Percentiles rank a stretch among this genome's conserved stretches.
phyloP scores from a whole-genome alignment of 2,797 vertebrate species.

The Naso thynnoides region DNA sequence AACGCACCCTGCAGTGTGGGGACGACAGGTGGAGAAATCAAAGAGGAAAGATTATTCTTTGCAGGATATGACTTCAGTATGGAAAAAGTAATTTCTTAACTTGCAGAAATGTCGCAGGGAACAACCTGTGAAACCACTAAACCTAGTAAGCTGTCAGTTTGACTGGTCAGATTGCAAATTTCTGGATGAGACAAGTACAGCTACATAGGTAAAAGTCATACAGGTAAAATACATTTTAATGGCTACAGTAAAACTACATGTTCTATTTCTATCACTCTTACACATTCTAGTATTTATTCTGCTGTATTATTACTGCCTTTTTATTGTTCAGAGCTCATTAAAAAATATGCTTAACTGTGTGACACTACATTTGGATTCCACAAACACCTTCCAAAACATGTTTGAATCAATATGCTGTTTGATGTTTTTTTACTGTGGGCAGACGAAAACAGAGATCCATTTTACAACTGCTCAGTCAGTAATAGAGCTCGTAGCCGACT shows the following conservation, averaged over 20 bases:
- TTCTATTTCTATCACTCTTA: too few species aligned
- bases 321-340: neutral
- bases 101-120: neutral
- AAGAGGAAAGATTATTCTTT: neutral
- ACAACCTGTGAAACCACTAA: neutral
- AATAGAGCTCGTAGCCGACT: neutral
- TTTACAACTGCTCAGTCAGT: neutral
- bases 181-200: neutral
- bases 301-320: neutral
- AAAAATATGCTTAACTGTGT: neutral
- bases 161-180: neutral
- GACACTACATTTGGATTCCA: neutral
- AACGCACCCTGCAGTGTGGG: slow-evolving; percentile 87
- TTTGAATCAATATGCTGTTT: neutral
- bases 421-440: neutral
- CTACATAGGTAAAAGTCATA: neutral
- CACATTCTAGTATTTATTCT: too few species aligned
- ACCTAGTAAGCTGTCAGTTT: neutral
- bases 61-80: neutral
- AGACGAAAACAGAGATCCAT: neutral
- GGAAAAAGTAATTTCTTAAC: neutral
- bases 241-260: too few species aligned
- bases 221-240: neutral
- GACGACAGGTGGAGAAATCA: neutral
- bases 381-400: too few species aligned